Conservation (phyloP, 1,140 invertebrate species). For the Sinella curviseta region DNA sequence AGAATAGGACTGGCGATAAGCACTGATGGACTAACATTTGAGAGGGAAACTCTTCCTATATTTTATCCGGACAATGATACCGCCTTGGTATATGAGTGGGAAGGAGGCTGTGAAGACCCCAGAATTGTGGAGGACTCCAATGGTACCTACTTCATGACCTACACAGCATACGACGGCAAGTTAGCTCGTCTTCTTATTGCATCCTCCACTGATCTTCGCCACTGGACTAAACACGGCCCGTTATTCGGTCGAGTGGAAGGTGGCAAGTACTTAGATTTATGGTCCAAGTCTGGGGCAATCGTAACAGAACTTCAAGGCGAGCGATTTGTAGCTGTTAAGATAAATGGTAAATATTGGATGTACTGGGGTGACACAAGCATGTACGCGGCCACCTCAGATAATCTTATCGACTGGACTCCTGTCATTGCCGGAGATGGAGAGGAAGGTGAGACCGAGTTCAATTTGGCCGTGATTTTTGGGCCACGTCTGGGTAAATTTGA, state of each 20-base stretch:
- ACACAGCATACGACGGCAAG: constrained; percentile 44
- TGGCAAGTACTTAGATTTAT: constrained; percentile 28
- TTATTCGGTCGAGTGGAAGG: constrained; percentile 24
- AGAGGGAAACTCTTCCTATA: constrained; percentile 26
- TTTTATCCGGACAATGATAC: constrained; percentile 45
- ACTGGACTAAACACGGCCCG: constrained; percentile 46
- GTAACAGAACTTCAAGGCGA: constrained; percentile 26
- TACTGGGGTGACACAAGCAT: constrained; percentile 44
- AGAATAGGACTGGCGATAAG: constrained; percentile 41
- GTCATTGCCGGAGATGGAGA: neutral
- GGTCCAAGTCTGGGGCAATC: constrained; percentile 46
- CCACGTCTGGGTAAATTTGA: constrained; percentile 42
- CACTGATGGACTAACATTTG: constrained; percentile 37
- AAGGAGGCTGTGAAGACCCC: constrained; percentile 46
- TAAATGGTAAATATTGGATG: constrained; percentile 46
- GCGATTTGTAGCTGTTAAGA: constrained; percentile 35
- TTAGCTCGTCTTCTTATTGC: constrained; percentile 41
- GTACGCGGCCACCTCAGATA: constrained; percentile 31
- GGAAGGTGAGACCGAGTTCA: neutral
- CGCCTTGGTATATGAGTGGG: constrained; percentile 36
- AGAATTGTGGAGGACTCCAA: constrained; percentile 30
- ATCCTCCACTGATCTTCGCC: constrained; percentile 27
- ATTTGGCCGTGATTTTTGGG: constrained; percentile 28
- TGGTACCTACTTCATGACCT: constrained; percentile 43
- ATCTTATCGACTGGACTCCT: constrained; percentile 42